Evolutionary conservation across 2,113 vertebrate species (phyloP), one percentile per base, ranked within the genome.

Genomic region (Pelecanoides urinatrix): DNA sequence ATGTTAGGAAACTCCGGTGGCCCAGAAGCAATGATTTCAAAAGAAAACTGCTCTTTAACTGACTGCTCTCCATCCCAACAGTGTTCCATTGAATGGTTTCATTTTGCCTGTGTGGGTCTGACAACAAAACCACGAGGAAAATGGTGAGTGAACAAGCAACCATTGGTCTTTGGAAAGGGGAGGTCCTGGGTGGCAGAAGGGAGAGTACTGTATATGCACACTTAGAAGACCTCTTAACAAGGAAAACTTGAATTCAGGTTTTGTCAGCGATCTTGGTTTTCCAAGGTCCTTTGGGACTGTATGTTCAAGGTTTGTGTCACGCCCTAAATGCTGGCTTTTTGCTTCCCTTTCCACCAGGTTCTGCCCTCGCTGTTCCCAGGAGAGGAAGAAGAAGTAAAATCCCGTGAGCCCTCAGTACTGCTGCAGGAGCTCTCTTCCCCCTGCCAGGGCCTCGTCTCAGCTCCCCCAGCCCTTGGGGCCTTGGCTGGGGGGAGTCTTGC

Each of bases 81-180:
- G 99, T 99, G 99, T 97, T 99, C 99, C 96, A 99, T 99, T 44
- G 99, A 99, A 96, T 99, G 99, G 99, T 99, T 99, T 98, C 99
- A 99, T 98, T 99, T 99, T 96, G 99, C 99, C 85, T 99, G 99
- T 86, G 99, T 99, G 94, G 99, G 99, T 83, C 98, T 99, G 96
- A 99, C 99, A 32, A 99, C 99, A 96, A 99, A 99, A 97, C 99
- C 99, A 75, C 98, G 99, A 97, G 99, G 99, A 88, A 99, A 99
- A 99, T 99, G 99, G 99, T 99, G 96, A 99, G 98, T 97, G 87
- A 66, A 59, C 14, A 25, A 77, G 22, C 34, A 62, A 38, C 25
- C 27, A 2, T 1, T 70, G 44, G 32, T 30, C 34, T 83, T 94
- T 94, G 77, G 55, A 62, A 74, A 23, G 32, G 59, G 66, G 61